Conservation (phyloP, 2,113 vertebrate genomes). For the Oreochromis niloticus region DNA sequence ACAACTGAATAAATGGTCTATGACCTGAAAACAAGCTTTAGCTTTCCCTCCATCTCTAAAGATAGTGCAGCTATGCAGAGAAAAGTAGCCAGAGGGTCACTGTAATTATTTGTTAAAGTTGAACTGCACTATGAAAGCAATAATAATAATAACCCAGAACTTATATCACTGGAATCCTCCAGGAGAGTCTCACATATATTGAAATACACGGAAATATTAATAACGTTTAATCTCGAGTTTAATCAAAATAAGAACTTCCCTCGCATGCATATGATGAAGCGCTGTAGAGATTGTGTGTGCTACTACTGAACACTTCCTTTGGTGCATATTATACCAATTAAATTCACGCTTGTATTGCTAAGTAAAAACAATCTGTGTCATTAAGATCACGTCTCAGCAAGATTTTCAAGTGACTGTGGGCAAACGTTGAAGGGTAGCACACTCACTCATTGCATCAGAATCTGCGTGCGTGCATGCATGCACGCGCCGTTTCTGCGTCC, state of each 20-base stretch:
- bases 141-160: background rate
- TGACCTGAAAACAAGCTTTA: slow-evolving; percentile 4
- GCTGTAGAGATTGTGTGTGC: background rate
- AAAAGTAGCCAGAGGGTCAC: background rate
- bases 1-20: background rate
- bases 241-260: background rate
- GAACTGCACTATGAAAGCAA: background rate
- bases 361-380: background rate
- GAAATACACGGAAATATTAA: background rate
- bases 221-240: background rate
- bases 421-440: background rate
- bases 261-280: background rate
- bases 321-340: background rate
- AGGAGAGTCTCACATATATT: background rate
- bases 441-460: slow-evolving; percentile 25
- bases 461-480: background rate
- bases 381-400: background rate
- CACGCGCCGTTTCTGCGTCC: background rate
- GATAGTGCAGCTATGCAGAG: background rate
- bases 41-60: background rate
- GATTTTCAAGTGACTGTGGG: background rate
- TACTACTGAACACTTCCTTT: background rate
- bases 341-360: background rate
- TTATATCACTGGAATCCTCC: background rate
- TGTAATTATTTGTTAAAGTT: background rate